These are phyloP conservation scores for Sylvia borin DNA, from an alignment of 2,797 vertebrate genomes.

Conservation along the genomic window DNA sequence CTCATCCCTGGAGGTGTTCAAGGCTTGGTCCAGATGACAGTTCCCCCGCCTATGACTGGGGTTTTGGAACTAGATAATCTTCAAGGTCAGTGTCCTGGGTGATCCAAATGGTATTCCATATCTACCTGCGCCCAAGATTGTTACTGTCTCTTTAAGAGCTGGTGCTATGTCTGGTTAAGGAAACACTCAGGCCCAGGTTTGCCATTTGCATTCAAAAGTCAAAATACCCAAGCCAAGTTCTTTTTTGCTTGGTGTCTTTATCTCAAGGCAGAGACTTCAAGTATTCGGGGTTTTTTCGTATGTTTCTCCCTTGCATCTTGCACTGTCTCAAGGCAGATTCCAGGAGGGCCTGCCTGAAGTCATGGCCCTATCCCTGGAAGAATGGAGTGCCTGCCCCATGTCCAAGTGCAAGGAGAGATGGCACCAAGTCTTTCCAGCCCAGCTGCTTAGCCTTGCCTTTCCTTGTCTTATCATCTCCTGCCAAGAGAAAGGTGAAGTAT, in stretches of 20 bases:
- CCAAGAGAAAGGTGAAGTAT: background rate
- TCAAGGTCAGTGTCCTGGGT: background rate
- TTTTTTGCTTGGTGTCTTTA: background rate
- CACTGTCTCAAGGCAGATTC: background rate
- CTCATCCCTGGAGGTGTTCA: background rate
- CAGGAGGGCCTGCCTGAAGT: background rate
- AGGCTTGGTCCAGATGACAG: background rate
- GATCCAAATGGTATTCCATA: background rate
- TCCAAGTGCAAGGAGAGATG: background rate
- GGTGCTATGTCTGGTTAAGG: background rate
- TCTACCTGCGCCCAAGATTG: too few species aligned
- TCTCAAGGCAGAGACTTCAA: background rate
- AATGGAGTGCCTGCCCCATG: background rate
- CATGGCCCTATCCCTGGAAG: fast-evolving
- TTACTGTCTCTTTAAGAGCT: background rate
- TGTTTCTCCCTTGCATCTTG: background rate
- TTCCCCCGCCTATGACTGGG: background rate
- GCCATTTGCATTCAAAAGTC: fast-evolving
- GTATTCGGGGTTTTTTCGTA: background rate
- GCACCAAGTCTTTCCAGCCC: background rate
- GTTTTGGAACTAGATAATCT: background rate
- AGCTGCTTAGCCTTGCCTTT: background rate
- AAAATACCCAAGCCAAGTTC: background rate
- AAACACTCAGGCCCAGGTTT: fast-evolving
- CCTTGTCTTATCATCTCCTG: background rate